phyloP scores from a whole-genome alignment of 2,113 vertebrate genomes.

The Shinisaurus crocodilurus region DNA sequence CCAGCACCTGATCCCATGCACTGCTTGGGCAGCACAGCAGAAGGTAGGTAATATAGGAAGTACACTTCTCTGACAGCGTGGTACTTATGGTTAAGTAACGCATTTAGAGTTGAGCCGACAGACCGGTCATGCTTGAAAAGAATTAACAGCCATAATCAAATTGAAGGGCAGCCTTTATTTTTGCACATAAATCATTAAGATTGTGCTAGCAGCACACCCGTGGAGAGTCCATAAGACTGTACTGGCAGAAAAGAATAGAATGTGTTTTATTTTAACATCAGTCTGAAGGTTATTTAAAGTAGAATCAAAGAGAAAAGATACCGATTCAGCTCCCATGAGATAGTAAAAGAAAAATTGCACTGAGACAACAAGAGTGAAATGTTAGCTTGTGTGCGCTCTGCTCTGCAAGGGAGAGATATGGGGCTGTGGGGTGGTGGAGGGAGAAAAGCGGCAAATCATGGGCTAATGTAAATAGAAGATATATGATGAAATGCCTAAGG shows the following conservation, averaged over 20 bases:
- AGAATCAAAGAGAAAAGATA: constrained; percentile 32
- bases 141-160: background rate
- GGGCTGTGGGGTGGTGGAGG: constrained; percentile 13
- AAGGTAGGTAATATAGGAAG: background rate
- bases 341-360: constrained; percentile 57
- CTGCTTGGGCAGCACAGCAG: background rate
- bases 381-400: constrained; percentile 5
- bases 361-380: constrained; percentile 47
- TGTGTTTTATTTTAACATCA: constrained; percentile 26
- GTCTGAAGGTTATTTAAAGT: constrained; percentile 52
- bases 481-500: background rate
- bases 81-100: background rate
- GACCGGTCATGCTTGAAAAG: background rate
- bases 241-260: background rate
- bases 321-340: constrained; percentile 35
- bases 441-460: constrained; percentile 33
- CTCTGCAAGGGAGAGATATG: constrained; percentile 35
- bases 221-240: constrained; percentile 19
- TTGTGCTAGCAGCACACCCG: constrained; percentile 15
- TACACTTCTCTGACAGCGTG: background rate
- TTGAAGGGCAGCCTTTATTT: background rate
- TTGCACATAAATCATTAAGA: constrained; percentile 29
- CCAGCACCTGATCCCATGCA: background rate
- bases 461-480: constrained; percentile 1
- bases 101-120: background rate